Evolutionary conservation across 2,797 vertebrate genomes (phyloP).

Genomic region (Rostrhamus sociabilis): DNA sequence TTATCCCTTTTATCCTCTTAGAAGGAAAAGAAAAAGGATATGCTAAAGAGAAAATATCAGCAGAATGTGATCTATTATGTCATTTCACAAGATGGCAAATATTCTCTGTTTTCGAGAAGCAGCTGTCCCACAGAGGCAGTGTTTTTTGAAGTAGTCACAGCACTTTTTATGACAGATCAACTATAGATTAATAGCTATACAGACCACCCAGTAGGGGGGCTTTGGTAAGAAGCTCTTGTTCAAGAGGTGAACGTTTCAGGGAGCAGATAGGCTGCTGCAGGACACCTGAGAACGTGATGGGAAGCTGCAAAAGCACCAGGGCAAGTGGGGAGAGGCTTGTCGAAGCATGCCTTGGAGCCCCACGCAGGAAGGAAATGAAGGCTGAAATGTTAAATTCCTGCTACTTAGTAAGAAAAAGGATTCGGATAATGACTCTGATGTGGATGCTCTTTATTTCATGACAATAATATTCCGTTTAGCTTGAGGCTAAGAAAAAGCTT

Average conservation of each 20-base stretch:
- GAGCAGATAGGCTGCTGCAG: neutral
- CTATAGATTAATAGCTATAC: neutral
- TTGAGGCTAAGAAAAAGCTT: neutral
- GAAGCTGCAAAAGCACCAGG: neutral
- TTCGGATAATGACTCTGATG: neutral
- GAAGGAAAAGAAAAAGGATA: neutral
- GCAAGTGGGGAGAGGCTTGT: neutral
- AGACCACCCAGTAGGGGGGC: too few species aligned
- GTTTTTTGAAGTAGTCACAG: neutral
- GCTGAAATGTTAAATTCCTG: neutral
- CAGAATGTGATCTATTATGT: neutral
- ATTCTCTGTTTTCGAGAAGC: neutral
- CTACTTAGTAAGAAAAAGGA: neutral
- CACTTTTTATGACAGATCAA: neutral
- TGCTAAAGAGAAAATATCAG: neutral
- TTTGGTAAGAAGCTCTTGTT: neutral
- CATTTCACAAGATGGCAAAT: neutral
- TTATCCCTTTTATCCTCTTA: neutral
- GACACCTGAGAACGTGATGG: neutral
- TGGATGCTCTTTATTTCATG: neutral
- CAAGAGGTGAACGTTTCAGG: neutral
- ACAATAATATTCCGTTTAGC: neutral
- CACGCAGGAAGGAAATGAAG: fast-evolving
- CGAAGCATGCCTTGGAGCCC: neutral
- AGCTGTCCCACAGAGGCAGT: neutral